Conservation (phyloP, 2,113 vertebrate genomes). For the Perca fluviatilis region DNA sequence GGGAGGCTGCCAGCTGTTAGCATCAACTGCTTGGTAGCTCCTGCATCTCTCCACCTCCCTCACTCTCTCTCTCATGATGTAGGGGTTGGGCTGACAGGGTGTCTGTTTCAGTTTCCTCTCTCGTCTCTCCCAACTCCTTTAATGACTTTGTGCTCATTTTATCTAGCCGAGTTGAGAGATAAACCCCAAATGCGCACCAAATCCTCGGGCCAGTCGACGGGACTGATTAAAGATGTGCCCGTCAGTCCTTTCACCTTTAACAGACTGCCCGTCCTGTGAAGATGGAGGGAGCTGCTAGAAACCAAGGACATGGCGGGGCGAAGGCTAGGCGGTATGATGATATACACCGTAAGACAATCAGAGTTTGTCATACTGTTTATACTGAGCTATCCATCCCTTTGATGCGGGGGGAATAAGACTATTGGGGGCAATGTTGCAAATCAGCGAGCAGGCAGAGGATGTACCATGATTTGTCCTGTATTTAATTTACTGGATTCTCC, state of each 20-base stretch:
- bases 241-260: slow-evolving; percentile 59
- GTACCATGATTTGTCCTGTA: background rate
- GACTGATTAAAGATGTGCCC: slow-evolving; percentile 60
- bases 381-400: background rate
- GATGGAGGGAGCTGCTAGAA: slow-evolving; percentile 6
- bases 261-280: slow-evolving; percentile 19
- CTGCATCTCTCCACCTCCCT: slow-evolving; percentile 30
- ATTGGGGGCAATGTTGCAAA: background rate
- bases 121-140: slow-evolving; percentile 21
- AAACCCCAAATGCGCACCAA: slow-evolving; percentile 50
- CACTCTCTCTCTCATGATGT: slow-evolving; percentile 17
- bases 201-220: slow-evolving; percentile 57
- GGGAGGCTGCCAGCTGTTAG: slow-evolving; percentile 67
- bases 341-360: background rate
- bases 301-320: slow-evolving; percentile 9
- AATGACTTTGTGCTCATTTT: slow-evolving; percentile 67
- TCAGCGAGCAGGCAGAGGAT: background rate
- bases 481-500: background rate
- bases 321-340: background rate
- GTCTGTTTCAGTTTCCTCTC: background rate
- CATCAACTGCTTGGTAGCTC: slow-evolving; percentile 37
- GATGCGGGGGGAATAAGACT: background rate
- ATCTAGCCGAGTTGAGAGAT: slow-evolving; percentile 41
- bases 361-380: background rate
- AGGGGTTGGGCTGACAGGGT: slow-evolving; percentile 5